Evolutionary conservation across 2,113 vertebrate genomes (phyloP).

Genomic region (Phylloscopus trochiloides): DNA sequence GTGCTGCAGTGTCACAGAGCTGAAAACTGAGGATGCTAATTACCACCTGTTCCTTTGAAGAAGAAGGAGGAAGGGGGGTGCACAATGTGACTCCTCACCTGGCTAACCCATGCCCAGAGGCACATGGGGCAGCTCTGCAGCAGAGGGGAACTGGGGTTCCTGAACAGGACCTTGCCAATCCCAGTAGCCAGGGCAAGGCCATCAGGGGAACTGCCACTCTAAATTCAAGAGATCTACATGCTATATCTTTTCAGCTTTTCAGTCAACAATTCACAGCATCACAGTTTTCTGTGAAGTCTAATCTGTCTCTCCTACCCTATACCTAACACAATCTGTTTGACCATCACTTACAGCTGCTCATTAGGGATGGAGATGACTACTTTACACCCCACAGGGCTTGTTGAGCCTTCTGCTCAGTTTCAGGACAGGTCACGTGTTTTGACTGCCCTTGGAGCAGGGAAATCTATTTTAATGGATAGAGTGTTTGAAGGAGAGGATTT

Average conservation of each 20-base stretch:
- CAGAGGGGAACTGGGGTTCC: neutral
- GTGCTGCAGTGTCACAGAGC: neutral
- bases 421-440: neutral
- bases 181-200: neutral
- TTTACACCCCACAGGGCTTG: neutral
- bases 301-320: neutral
- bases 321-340: neutral
- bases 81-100: accelerated
- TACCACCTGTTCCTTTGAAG: neutral
- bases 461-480: neutral
- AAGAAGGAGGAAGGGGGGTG: neutral
- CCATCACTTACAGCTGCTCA: neutral
- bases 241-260: neutral
- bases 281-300: neutral
- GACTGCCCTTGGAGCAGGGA: neutral
- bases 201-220: neutral
- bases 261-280: neutral
- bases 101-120: neutral
- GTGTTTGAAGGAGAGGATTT: neutral
- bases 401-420: neutral
- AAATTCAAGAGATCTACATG: neutral
- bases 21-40: neutral
- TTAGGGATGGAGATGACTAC: neutral
- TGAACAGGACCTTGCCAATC: neutral
- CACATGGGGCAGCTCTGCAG: neutral